Evolutionary conservation across 2,113 vertebrate species (phyloP).

Genomic region (Ciconia stormi): DNA sequence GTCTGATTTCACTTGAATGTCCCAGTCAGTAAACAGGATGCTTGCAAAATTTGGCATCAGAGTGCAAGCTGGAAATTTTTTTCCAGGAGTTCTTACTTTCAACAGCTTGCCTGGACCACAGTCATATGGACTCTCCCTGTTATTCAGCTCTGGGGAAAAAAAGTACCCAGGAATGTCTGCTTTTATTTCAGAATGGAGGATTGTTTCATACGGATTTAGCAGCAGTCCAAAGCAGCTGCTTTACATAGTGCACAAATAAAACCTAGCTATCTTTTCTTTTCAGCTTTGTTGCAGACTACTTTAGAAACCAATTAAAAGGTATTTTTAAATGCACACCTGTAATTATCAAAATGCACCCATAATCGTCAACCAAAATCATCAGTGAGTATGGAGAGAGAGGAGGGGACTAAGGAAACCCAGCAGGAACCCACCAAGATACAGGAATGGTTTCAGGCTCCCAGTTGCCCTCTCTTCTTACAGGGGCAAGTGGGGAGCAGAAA

Average conservation of each 20-base stretch:
- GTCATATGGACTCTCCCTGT: not conserved
- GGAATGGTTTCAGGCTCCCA: not conserved
- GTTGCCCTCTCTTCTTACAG: not conserved
- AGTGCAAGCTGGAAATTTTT: not conserved
- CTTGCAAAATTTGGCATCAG: slow-evolving; percentile 40
- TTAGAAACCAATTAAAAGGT: not conserved
- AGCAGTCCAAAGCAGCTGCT: not conserved
- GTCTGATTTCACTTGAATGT: slow-evolving; percentile 32
- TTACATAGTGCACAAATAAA: not conserved
- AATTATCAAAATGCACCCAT: not conserved
- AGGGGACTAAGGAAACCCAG: not conserved
- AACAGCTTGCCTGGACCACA: not conserved
- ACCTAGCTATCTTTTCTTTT: not conserved
- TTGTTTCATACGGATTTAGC: not conserved
- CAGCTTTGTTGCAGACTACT: not conserved
- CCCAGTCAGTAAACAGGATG: slow-evolving; percentile 47
- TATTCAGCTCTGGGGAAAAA: not conserved
- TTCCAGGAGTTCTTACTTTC: not conserved
- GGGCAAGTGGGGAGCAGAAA: not conserved
- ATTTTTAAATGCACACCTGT: not conserved
- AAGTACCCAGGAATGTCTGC: not conserved
- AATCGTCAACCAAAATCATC: not conserved
- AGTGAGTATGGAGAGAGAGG: not conserved
- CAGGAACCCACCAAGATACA: not conserved
- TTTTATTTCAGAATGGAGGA: not conserved